Evolutionary conservation across 2,113 vertebrate genomes (phyloP).

Genomic region (Cariama cristata): DNA sequence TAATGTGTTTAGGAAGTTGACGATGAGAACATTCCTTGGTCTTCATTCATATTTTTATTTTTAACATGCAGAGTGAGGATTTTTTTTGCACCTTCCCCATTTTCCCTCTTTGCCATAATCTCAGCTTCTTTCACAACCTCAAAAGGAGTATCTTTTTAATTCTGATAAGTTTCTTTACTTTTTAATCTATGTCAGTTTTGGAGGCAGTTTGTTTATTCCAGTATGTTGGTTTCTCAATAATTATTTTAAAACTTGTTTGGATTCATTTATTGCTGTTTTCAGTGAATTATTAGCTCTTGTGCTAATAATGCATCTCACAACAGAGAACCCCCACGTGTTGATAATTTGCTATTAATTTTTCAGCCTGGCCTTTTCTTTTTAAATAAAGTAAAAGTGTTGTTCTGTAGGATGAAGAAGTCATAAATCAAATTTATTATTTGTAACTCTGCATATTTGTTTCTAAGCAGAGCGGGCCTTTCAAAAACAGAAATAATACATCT

Average conservation of each 20-base stretch:
- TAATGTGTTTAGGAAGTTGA: not conserved
- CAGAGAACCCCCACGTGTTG: not conserved
- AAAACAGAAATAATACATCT: not conserved
- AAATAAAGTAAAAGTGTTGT: not conserved
- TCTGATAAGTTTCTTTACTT: not conserved
- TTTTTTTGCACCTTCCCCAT: not conserved
- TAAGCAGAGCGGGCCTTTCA: not conserved
- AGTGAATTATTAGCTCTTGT: not conserved
- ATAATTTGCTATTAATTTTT: not conserved
- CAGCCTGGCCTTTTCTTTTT: not conserved
- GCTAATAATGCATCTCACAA: not conserved
- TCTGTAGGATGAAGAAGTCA: not conserved
- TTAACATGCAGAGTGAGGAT: not conserved
- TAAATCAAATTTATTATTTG: not conserved
- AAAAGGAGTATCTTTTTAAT: not conserved
- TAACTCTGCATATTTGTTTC: not conserved
- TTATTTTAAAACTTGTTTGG: not conserved
- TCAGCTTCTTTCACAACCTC: not conserved
- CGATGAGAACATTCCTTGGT: not conserved
- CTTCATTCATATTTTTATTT: not conserved
- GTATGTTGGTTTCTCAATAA: not conserved
- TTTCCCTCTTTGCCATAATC: not conserved
- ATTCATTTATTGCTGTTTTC: not conserved
- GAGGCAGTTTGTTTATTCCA: not conserved
- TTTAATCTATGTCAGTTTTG: not conserved